These are phyloP conservation scores for Microtus ochrogaster DNA, from an alignment of 2,113 vertebrate genomes.

Conservation along the genomic window DNA sequence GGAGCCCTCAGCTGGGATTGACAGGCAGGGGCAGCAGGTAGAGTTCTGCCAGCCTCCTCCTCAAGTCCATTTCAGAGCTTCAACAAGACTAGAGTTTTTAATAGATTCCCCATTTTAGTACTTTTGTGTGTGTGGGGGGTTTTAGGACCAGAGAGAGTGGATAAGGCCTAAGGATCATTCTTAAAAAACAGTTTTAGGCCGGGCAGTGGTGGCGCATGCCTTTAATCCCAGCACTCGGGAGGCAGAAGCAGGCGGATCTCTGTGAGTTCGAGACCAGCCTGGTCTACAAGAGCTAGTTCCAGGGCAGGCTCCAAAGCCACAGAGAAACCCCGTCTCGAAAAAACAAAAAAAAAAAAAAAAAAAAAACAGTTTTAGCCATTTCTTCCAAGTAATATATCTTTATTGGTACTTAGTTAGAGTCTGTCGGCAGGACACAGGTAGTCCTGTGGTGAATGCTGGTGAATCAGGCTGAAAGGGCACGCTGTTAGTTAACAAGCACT, in stretches of 20 bases:
- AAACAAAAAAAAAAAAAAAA: not conserved
- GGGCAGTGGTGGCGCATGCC: too few relatives aligned
- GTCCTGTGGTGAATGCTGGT: not conserved
- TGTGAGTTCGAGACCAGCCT: too few relatives aligned
- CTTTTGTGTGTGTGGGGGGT: not conserved
- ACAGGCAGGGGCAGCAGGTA: not conserved
- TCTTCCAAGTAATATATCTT: not conserved
- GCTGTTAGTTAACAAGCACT: not conserved
- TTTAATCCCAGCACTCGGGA: too few relatives aligned
- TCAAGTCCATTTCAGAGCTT: not conserved
- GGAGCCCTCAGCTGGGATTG: not conserved
- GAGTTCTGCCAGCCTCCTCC: not conserved
- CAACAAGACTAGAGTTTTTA: not conserved
- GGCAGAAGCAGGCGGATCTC: too few relatives aligned
- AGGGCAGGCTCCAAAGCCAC: too few relatives aligned
- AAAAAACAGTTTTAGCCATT: not conserved
- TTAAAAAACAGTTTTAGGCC: not conserved
- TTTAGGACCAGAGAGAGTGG: not conserved
- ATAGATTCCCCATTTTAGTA: not conserved
- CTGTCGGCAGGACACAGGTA: rapidly evolving
- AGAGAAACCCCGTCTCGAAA: too few relatives aligned
- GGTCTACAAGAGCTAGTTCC: too few relatives aligned
- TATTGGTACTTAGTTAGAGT: too few relatives aligned
- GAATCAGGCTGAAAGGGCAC: not conserved
- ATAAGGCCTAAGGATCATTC: not conserved